A percentile compares a stretch with the other conserved stretches of the same genome.
phyloP scores from a whole-genome alignment of 2,113 vertebrate genomes.

The Lamprologus sp. region DNA sequence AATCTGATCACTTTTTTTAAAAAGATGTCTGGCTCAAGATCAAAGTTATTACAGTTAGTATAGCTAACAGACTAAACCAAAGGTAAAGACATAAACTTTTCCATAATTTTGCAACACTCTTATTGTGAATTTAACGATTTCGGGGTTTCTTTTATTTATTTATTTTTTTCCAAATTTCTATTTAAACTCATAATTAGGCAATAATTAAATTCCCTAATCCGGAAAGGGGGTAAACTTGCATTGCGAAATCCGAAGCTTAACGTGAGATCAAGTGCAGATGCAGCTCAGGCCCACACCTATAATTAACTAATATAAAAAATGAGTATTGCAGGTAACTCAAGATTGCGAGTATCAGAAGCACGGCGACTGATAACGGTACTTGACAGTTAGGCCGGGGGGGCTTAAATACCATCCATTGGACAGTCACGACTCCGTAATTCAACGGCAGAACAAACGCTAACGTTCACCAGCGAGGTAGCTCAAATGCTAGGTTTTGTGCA shows the following conservation, averaged over 20 bases:
- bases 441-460: conserved; percentile 7
- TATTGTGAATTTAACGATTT: background rate
- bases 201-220: background rate
- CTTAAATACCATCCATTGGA: conserved; percentile 14
- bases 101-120: background rate
- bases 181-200: background rate
- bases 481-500: background rate
- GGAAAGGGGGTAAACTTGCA: background rate
- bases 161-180: background rate
- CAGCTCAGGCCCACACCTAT: background rate
- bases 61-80: background rate
- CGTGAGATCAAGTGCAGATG: background rate
- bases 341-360: background rate
- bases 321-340: background rate
- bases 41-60: background rate
- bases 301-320: background rate
- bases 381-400: conserved; percentile 34
- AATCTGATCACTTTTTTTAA: background rate
- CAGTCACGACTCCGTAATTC: conserved; percentile 53
- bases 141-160: background rate
- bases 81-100: background rate
- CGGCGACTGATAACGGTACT: background rate
- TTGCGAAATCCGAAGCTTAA: conserved; percentile 9
- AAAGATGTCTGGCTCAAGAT: background rate
- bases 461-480: background rate